Evolutionary conservation across 2,888 invertebrate genomes (phyloP), one percentile per base, ranked within the genome.

Genomic region (Hirtodrosophila alboralis): DNA sequence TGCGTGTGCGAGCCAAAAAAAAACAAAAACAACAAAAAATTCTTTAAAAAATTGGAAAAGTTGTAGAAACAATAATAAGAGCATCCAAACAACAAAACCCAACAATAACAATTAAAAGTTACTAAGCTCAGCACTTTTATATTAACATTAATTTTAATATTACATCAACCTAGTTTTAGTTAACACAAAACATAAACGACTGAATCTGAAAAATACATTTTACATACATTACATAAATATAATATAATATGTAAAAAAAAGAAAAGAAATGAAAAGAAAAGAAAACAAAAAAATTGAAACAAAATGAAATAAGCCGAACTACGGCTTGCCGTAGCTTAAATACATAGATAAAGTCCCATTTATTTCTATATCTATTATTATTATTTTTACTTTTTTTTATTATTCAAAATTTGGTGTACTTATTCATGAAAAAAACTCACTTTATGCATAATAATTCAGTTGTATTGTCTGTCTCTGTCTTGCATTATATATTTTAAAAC

Each of bases 191-290:
- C 56, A 70, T 66, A 72, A 63, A 71, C 52, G 69, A 70, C 69
- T 70, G 69, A 70, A 72, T 70, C 69, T 70, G 72, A 72, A 72
- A 65, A 69, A 71, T 72, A 70, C 72, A 70, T 60, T 60, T 56
- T 41, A 58, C 37, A 68, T 33, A 49, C 9, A 38, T 16, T 43
- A 38, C 18, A 52, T 12, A 43, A 2, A 40, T 14, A 49, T 10
- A 12, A 23, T 6, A 61, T 27, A 41, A 51, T n/a, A 45, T 51
- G 31, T 61, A 33, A 30, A 38, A n/a, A 37, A 34, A 30, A 43
- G 12, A 45, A 40, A 26, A 18, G 21, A 10, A 44, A 31, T 12
- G 3, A 18, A 36, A 52, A 4, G 12, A 41, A 3, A 38, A 10
- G 27, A 26, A 10, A 16, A 38, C 3, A 38, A 18, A 18, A 26